These are phyloP conservation scores for Ophion obscuratus DNA, from an alignment of 2,888 invertebrate genomes.

Conservation along the genomic window DNA sequence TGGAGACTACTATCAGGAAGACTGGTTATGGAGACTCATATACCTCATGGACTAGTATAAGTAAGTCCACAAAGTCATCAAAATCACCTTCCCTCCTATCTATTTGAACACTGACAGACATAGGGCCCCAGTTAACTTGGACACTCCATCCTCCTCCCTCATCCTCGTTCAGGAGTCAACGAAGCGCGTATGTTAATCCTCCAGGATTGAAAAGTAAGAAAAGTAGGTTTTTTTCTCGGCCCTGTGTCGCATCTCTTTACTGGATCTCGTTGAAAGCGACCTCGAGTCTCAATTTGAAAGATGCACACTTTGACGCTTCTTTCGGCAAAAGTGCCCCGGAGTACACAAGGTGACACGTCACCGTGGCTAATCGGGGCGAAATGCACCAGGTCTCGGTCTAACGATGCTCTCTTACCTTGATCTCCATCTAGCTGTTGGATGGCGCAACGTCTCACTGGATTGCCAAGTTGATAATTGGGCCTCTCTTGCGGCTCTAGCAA, in stretches of 20 bases:
- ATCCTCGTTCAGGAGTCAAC: conserved; percentile 50
- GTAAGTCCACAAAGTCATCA: too few relatives aligned
- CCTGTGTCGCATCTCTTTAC: conserved; percentile 21
- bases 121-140: conserved; percentile 51
- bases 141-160: neutral
- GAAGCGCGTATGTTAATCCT: conserved; percentile 57
- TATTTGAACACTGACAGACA: neutral
- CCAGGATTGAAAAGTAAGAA: neutral
- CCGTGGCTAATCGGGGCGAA: conserved; percentile 60
- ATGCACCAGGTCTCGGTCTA: conserved; percentile 44
- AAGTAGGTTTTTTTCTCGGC: conserved; percentile 20
- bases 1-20: too few relatives aligned
- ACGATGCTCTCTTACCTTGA: conserved; percentile 12
- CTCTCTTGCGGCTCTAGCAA: conserved; percentile 26
- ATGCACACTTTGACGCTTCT: conserved; percentile 63
- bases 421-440: conserved; percentile 8
- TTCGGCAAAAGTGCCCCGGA: conserved; percentile 41
- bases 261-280: conserved; percentile 9
- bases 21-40: too few relatives aligned
- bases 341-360: conserved; percentile 38
- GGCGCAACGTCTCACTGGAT: conserved; percentile 59
- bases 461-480: conserved; percentile 59
- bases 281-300: conserved; percentile 28
- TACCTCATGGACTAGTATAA: too few relatives aligned
- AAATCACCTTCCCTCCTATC: too few relatives aligned